phyloP scores from a whole-genome alignment of 2,888 invertebrate genomes.

The Oxyteleia sp. region DNA sequence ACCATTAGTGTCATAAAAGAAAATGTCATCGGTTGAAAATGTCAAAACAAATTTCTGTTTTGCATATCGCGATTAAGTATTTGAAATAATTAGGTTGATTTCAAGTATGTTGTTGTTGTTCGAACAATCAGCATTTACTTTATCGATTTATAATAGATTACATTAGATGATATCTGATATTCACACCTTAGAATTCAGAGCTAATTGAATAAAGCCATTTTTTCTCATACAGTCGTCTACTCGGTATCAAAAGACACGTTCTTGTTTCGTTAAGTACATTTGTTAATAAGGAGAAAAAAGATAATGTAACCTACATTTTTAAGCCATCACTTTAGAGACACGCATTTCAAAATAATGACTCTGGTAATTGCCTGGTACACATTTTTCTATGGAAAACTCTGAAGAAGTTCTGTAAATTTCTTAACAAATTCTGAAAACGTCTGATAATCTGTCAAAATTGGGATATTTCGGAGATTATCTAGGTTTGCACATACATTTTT shows the following conservation, averaged over 20 bases:
- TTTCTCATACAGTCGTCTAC: conserved; percentile 14
- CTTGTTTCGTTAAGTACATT: conserved; percentile 16
- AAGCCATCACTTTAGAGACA: too few relatives aligned
- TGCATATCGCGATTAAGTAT: conserved; percentile 30
- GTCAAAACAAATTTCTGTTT: conserved; percentile 32
- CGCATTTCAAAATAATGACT: too few relatives aligned
- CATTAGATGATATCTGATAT: conserved; percentile 26
- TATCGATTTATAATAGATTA: conserved; percentile 42
- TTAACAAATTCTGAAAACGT: too few relatives aligned
- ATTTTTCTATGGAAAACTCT: too few relatives aligned
- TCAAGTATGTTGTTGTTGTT: conserved; percentile 17
- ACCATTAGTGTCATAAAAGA: conserved; percentile 33
- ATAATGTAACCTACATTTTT: neutral
- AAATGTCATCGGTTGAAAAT: conserved; percentile 11
- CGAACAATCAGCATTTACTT: conserved; percentile 36
- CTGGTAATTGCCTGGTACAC: too few relatives aligned
- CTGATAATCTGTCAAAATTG: too few relatives aligned
- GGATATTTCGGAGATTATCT: too few relatives aligned
- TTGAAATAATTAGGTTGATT: conserved; percentile 3
- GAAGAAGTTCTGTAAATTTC: too few relatives aligned
- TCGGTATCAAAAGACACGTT: conserved; percentile 26
- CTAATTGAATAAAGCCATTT: conserved; percentile 23
- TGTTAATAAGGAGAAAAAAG: conserved; percentile 16
- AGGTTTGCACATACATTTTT: too few relatives aligned
- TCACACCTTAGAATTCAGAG: conserved; percentile 43